A percentile compares a stretch with the other conserved stretches of the same genome.
These are phyloP conservation scores for Trichopoda pennipes DNA, from an alignment of 2,888 invertebrate genomes.

Conservation along the genomic window DNA sequence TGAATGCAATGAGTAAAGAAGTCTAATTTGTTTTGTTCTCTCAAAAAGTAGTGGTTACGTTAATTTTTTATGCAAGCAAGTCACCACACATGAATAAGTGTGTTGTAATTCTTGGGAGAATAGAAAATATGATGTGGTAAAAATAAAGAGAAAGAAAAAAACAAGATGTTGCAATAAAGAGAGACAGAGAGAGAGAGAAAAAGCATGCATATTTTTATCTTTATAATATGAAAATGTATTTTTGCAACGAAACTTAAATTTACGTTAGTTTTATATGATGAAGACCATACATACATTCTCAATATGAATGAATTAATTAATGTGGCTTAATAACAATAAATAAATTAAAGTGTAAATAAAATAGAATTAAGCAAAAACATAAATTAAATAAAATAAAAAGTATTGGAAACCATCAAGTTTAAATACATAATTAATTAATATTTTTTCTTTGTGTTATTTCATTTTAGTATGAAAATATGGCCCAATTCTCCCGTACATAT, in stretches of 20 bases:
- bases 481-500: constrained; percentile 81
- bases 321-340: constrained; percentile 10
- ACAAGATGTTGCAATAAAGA: too few relatives aligned
- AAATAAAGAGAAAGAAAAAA: too few relatives aligned
- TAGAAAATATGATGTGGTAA: too few relatives aligned
- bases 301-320: constrained; percentile 3
- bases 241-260: constrained; percentile 3
- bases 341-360: background rate
- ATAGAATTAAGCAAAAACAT: background rate
- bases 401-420: background rate
- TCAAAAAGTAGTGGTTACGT: too few relatives aligned
- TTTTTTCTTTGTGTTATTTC: background rate
- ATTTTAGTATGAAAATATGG: constrained; percentile 79
- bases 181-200: constrained; percentile 8
- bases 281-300: constrained; percentile 5
- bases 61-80: too few relatives aligned
- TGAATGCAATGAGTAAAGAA: too few relatives aligned
- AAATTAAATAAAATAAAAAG: constrained; percentile 5
- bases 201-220: constrained; percentile 2
- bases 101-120: background rate
- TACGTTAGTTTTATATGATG: constrained; percentile 14
- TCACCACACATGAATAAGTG: too few relatives aligned
- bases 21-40: too few relatives aligned
- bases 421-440: background rate
- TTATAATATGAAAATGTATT: constrained; percentile 6